Percentiles rank a stretch among this genome's conserved stretches.
Evolutionary conservation across 2,888 invertebrate genomes (phyloP).

Genomic region (Eledone cirrhosa): DNA sequence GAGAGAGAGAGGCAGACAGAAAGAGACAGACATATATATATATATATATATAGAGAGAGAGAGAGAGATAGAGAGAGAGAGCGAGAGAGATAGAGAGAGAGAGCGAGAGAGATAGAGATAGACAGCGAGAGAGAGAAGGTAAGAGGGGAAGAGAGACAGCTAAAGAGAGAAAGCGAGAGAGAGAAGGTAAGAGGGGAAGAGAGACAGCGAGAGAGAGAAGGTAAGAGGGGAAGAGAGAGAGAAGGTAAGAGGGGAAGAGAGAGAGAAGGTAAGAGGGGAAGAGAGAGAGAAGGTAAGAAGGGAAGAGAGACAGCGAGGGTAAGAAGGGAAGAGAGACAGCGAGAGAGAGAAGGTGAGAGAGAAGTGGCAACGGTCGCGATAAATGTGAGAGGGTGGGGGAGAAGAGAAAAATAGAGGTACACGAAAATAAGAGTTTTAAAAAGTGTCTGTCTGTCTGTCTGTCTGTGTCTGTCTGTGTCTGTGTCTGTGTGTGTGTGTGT

Average conservation of each 20-base stretch:
- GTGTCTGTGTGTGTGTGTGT: too few relatives aligned
- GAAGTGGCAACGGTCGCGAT: background rate
- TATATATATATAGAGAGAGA: too few relatives aligned
- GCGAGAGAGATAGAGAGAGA: background rate
- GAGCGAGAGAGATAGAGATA: background rate
- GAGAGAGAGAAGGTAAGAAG: conserved; percentile 9
- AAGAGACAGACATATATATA: too few relatives aligned
- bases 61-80: background rate
- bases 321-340: background rate
- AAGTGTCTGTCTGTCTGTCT: too few relatives aligned
- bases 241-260: background rate
- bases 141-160: background rate
- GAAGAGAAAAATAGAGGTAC: too few relatives aligned
- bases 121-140: too few relatives aligned
- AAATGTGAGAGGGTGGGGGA: background rate
- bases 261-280: background rate
- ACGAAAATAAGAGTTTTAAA: too few relatives aligned
- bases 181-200: background rate
- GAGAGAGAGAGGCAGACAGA: conserved; percentile 8
- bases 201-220: background rate
- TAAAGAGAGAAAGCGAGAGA: background rate
- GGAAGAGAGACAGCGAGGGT: background rate
- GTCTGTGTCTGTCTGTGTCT: too few relatives aligned
- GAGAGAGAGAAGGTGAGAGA: too few relatives aligned
- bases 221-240: background rate